A percentile compares a stretch with the other conserved stretches of the same genome.
Evolutionary conservation across 2,797 vertebrate species (phyloP).

Genomic region (Xenentodon cancila): DNA sequence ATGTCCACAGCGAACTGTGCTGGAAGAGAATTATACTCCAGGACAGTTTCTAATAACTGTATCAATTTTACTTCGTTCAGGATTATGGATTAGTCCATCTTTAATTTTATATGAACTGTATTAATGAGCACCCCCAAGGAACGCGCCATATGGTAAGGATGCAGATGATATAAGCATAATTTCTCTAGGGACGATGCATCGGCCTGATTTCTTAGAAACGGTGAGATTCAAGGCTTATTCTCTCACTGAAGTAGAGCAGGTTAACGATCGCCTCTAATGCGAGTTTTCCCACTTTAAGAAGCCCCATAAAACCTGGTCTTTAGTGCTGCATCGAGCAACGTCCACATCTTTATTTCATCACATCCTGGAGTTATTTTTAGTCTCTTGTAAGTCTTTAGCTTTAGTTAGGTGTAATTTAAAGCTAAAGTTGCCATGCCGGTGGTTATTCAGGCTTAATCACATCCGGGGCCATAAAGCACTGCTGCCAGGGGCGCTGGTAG

Average conservation of each 20-base stretch:
- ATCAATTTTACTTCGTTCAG: conserved; percentile 1
- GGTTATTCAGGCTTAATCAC: conserved; percentile 38
- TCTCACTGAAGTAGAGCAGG: conserved; percentile 29
- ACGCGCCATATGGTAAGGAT: conserved; percentile 42
- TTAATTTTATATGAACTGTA: conserved; percentile 12
- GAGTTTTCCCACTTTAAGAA: conserved; percentile 13
- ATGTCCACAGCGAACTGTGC: conserved; percentile 10
- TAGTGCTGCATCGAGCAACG: conserved; percentile 18
- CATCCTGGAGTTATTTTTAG: conserved; percentile 16
- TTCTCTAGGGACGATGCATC: conserved; percentile 46
- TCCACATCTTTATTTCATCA: conserved; percentile 16
- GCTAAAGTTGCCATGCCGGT: conserved; percentile 13
- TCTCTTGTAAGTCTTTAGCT: conserved; percentile 14
- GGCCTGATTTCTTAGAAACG: conserved; percentile 39
- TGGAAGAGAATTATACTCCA: conserved; percentile 7
- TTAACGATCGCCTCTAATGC: conserved; percentile 19
- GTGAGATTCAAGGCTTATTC: conserved; percentile 6
- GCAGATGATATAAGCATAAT: conserved; percentile 42
- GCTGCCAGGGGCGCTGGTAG: conserved; percentile 61
- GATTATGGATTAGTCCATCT: conserved; percentile 8
- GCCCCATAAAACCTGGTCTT: conserved; percentile 21
- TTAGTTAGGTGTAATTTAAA: conserved; percentile 18
- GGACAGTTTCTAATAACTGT: not conserved
- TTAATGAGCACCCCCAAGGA: conserved; percentile 15
- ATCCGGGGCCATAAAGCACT: conserved; percentile 35